A percentile compares a stretch with the other conserved stretches of the same genome.
Evolutionary conservation across 2,888 invertebrate genomes (phyloP).

Genomic region (Drosophila yooni): DNA sequence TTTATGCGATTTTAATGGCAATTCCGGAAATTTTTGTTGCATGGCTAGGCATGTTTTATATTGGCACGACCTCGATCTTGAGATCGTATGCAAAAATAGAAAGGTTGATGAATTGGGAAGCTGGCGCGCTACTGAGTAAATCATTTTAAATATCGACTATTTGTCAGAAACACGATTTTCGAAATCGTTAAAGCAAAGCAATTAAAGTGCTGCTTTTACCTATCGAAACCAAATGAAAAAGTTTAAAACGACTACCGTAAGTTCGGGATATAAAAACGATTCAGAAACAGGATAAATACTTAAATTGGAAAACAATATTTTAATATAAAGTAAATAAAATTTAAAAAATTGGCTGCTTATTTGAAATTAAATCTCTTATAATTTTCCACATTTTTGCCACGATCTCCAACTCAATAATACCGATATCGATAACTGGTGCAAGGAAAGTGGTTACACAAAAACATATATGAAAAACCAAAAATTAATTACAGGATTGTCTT

Average conservation of each 20-base stretch:
- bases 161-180: conserved; percentile 1
- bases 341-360: neutral
- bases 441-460: neutral
- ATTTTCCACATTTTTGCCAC: neutral
- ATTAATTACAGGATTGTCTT: conserved; percentile 37
- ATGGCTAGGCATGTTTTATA: conserved; percentile 46
- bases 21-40: conserved; percentile 40
- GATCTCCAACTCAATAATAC: neutral
- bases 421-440: neutral
- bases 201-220: neutral
- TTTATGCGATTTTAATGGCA: conserved; percentile 2
- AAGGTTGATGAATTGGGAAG: conserved; percentile 39
- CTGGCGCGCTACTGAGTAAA: neutral
- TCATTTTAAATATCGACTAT: conserved; percentile 3
- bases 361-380: neutral
- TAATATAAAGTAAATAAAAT: too few relatives aligned
- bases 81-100: conserved; percentile 33
- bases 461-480: neutral
- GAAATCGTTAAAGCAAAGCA: neutral
- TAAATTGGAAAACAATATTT: rapidly evolving
- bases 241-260: neutral
- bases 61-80: conserved; percentile 49
- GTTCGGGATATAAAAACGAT: neutral
- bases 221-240: neutral
- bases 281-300: neutral